Conservation (phyloP, 2,888 invertebrate species). For the Ceraclea dissimilis region DNA sequence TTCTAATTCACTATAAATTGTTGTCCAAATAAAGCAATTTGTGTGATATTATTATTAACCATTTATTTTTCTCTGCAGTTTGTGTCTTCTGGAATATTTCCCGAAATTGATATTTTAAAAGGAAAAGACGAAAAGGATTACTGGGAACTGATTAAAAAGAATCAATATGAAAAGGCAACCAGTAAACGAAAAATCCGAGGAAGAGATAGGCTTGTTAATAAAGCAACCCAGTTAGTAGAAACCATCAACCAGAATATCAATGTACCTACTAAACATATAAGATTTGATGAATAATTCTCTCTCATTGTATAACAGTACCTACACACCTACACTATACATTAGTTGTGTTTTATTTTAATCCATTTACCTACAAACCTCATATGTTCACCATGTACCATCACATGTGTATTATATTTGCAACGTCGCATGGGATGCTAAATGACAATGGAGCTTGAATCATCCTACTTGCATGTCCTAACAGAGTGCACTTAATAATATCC, state of each 20-base stretch:
- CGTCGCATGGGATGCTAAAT: too few relatives aligned
- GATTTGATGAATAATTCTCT: conserved; percentile 50
- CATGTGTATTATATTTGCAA: too few relatives aligned
- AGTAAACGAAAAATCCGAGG: conserved; percentile 48
- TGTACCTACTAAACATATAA: conserved; percentile 50
- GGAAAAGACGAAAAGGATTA: conserved; percentile 68
- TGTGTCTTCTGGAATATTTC: conserved; percentile 34
- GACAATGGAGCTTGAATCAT: too few relatives aligned
- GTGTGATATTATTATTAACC: not conserved
- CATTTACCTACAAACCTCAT: too few relatives aligned
- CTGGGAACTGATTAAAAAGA: conserved; percentile 70
- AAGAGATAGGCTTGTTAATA: conserved; percentile 50
- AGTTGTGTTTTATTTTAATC: too few relatives aligned
- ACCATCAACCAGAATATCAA: conserved; percentile 30
- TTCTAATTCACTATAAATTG: too few relatives aligned
- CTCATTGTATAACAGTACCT: not conserved
- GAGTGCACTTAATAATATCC: too few relatives aligned
- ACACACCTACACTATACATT: not conserved
- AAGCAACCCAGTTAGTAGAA: conserved; percentile 27
- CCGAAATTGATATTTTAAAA: conserved; percentile 36
- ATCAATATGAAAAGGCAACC: conserved; percentile 35
- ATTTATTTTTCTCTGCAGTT: conserved; percentile 6
- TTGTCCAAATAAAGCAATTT: too few relatives aligned
- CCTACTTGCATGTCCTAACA: too few relatives aligned
- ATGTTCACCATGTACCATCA: too few relatives aligned